Base-by-base conservation (phyloP, 2,797 vertebrate genomes). In the Eupleurogrammus muticus region DNA sequence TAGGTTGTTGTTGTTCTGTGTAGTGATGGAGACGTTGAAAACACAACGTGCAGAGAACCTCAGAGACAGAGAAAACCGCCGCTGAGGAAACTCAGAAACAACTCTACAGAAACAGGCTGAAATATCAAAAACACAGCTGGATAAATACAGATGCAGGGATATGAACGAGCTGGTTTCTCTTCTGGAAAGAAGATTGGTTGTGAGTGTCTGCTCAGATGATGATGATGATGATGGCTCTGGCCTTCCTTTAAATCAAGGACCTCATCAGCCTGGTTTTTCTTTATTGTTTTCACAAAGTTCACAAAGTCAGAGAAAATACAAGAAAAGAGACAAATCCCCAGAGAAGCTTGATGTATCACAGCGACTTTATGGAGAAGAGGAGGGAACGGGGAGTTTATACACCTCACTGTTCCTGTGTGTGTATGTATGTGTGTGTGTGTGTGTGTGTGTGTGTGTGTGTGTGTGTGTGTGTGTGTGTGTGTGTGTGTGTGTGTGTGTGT, bases 291-390 rank as follows among this genome's bases (percentile, higher is more conserved):
- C 47, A 52, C 38, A 51, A 56, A 53, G 14, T 59, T 52, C 20
- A 66, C 50, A 21, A 50, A 47, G 50, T 54, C 57, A 47, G 40
- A 47, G 20, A 28, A 47, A 69, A 48, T 19, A 48, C 50, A 66
- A 52, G 64, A 35, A 36, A 50, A 40, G 57, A 42, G 19, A 52
- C 0, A 9, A 46, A 13, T 52, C 49, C 48, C 54, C n/a, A 52
- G 51, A 53, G 47, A 59, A 54, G 36, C 50, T 21, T 77, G 21
- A 71, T 24, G 20, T 32, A 28, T 28, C 36, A 32, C 65, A 42
- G 59, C n/a, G 14, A 36, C 66, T 32, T 42, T 3, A 5, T 12
- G 10, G 51, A 47, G 57, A 10, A 47, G 59, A 42, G 14, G 66
- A 51, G 50, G 51, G 60, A 74, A 24, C 34, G 42, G 13, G 44